Base-by-base conservation (phyloP, 2,797 vertebrate genomes). In the Urocyon cinereoargenteus region DNA sequence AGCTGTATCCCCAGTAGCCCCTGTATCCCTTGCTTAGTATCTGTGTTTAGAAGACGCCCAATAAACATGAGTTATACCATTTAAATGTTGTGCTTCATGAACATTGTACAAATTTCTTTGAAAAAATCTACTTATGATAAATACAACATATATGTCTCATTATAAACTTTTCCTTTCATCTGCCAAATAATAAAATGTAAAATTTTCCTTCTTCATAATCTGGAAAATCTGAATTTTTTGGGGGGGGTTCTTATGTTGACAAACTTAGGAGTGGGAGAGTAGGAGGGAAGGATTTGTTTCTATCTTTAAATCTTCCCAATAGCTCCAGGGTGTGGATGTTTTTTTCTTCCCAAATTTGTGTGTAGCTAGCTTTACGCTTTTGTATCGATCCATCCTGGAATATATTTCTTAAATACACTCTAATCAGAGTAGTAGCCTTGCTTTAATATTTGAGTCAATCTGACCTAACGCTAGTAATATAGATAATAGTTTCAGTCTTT, bases 61-160 rank as follows among this genome's bases (percentile, higher is more conserved):
- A 15, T 49, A 62, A 70, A 66, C 31, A 28, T 11, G 36, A 57
- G 28, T 75, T 79, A 91, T 45, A 11, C 18, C 3, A 31, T 57
- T 94, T n/a, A 89, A 81, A 49, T 85, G 34, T 53, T 81, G 64
- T 89, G 70, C 18, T 72, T 88, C 64, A 36, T 34, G 68, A 96
- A 89, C 40, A 61, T n/a, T 8, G 4, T 85, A 8, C 34, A 28
- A 84, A 15, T 14, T 12, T n/a, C 57, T 18, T 26, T 34, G 34
- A 57, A 81, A 78, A 94, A 49, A n/a, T 24, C 51, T n/a, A 24
- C 55, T 51, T 90, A 55, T 79, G 49, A 45, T 72, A 81, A 84
- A 53, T 21, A 79, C 34, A 82, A 14, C 9, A 59, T 82, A 28
- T 21, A 49, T 73, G 28, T 61, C 34, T 66, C 66, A 62, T 61